phyloP scores from a whole-genome alignment of 2,797 vertebrate genomes.

The Miichthys miiuy region DNA sequence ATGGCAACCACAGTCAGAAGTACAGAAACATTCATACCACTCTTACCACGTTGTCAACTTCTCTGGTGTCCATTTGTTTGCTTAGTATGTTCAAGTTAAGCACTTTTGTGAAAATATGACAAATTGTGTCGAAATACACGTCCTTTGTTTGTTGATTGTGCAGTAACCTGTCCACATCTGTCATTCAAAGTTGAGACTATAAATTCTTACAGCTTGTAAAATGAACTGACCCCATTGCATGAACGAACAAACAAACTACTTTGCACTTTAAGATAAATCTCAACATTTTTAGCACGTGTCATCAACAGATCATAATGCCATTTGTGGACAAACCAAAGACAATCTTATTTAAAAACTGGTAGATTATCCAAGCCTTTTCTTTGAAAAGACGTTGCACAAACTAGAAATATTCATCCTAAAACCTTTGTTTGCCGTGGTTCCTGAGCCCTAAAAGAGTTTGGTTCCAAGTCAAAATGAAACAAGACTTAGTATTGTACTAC shows the following conservation, averaged over 20 bases:
- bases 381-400: background rate
- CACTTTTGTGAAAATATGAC: background rate
- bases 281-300: background rate
- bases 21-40: background rate
- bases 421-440: slow-evolving; percentile 4
- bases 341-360: background rate
- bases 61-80: background rate
- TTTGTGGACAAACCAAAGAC: background rate
- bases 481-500: slow-evolving; percentile 22
- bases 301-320: background rate
- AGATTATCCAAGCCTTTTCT: background rate
- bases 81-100: background rate
- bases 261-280: background rate
- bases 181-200: slow-evolving; percentile 1
- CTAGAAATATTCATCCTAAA: background rate
- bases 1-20: background rate
- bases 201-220: background rate
- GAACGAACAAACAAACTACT: background rate
- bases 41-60: background rate
- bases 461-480: slow-evolving; percentile 48
- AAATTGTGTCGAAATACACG: background rate
- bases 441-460: slow-evolving; percentile 20
- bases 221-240: background rate
- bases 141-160: background rate
- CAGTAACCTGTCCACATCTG: background rate